These are phyloP conservation scores for Mola mola DNA, from an alignment of 2,113 vertebrate species.

Conservation along the genomic window DNA sequence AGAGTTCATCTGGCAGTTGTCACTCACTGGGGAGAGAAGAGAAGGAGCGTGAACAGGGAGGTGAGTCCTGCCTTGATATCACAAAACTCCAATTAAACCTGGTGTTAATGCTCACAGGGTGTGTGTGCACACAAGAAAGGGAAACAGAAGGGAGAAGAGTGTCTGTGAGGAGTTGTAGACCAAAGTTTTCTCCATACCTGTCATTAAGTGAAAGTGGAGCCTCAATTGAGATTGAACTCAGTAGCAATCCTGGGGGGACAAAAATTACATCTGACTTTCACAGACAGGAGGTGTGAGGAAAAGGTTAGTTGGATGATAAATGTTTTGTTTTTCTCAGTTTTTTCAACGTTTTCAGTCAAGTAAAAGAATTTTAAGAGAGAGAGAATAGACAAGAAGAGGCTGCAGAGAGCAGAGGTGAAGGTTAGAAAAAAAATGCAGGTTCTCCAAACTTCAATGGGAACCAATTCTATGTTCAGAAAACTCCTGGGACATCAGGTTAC, in stretches of 20 bases:
- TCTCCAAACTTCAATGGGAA: constrained; percentile 71
- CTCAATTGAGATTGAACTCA: constrained; percentile 40
- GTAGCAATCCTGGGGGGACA: constrained; percentile 28
- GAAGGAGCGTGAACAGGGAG: constrained; percentile 53
- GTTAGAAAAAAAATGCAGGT: background rate
- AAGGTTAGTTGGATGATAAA: constrained; percentile 22
- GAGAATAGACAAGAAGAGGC: background rate
- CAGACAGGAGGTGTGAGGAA: constrained; percentile 2
- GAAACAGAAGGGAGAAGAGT: background rate
- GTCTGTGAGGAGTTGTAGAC: too few species aligned
- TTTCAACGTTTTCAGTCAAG: constrained; percentile 10
- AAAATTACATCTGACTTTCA: constrained; percentile 36
- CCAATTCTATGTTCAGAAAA: constrained; percentile 65
- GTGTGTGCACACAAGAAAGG: constrained; percentile 4
- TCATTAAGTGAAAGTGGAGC: constrained; percentile 65
- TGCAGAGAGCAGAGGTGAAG: background rate
- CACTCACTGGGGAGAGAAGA: constrained; percentile 47
- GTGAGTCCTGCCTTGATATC: constrained; percentile 62
- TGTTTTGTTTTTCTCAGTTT: constrained; percentile 20
- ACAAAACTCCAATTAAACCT: constrained; percentile 28
- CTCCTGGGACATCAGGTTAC: constrained; percentile 78
- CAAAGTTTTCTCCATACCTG: constrained; percentile 50
- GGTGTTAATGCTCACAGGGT: constrained; percentile 5
- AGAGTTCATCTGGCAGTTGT: constrained; percentile 60
- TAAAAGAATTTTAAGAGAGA: too few species aligned